Conservation (phyloP, 2,113 vertebrate species). For the Etheostoma cragini region DNA sequence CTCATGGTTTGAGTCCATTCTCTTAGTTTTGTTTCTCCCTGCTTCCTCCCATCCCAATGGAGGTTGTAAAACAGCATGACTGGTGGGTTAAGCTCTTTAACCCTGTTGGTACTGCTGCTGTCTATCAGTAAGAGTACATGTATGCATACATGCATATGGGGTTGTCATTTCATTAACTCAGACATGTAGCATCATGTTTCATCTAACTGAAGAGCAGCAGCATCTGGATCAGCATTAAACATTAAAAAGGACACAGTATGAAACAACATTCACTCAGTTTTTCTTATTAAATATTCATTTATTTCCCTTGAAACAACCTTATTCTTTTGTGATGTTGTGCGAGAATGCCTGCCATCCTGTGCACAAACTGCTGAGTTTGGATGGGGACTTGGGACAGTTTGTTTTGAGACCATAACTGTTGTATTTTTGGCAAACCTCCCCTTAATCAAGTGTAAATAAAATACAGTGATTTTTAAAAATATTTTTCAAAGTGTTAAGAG, state of each 20-base stretch:
- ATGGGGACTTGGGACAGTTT: slow-evolving; percentile 2
- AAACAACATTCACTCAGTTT: slow-evolving; percentile 69
- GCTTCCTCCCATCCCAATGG: slow-evolving; percentile 25
- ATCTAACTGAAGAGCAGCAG: slow-evolving; percentile 77
- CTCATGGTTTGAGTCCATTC: slow-evolving; percentile 26
- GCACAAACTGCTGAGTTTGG: slow-evolving; percentile 23
- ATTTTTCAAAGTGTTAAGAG: background rate
- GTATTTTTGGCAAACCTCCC: slow-evolving; percentile 8
- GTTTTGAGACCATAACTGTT: slow-evolving; percentile 6
- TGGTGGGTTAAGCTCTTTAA: slow-evolving; percentile 27
- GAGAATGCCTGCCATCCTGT: slow-evolving; percentile 13
- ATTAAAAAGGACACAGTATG: slow-evolving; percentile 75
- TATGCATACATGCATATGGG: slow-evolving; percentile 9
- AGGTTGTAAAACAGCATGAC: slow-evolving; percentile 27
- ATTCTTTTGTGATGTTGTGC: slow-evolving; percentile 45
- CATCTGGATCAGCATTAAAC: slow-evolving; percentile 84
- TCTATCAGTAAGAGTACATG: slow-evolving; percentile 18
- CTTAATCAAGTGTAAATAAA: slow-evolving; percentile 15
- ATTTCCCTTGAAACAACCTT: slow-evolving; percentile 54
- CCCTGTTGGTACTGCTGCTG: slow-evolving; percentile 9
- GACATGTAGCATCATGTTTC: slow-evolving; percentile 68
- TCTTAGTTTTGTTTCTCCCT: slow-evolving; percentile 5
- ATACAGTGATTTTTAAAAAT: background rate
- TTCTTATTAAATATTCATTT: slow-evolving; percentile 78
- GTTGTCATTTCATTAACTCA: slow-evolving; percentile 71